Base-by-base conservation (phyloP, 2,888 invertebrate genomes). In the Spisula solida region DNA sequence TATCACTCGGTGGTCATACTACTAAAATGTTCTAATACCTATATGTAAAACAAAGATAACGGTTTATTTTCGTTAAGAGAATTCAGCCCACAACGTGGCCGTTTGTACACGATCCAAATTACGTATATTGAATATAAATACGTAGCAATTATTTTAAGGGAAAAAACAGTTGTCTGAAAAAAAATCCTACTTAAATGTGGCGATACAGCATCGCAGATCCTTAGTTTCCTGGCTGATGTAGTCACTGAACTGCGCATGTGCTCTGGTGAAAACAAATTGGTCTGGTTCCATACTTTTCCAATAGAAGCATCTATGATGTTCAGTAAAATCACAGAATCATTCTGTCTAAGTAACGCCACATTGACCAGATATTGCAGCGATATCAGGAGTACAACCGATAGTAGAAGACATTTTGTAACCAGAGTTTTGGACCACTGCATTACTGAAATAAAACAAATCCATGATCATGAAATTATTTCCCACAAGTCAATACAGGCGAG, bases 161-260 rank as follows among this genome's bases (percentile, higher is more conserved):
- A 10, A 25, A 31, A 66, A 70, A 29, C 70, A 70, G 31, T 14
- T 70, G 12, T 47, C 47, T 8, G 51, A 47, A n/a, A 47, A 79
- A 47, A 14, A 20, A n/a, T 91, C 93, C 91, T 87, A 93, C 93
- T 55, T 81, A 93, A 70, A 70, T 66, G 48, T 56, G 93, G 92
- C 0, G 93, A 90, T 34, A 92, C 89, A 29, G 91, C 48, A 8
- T 92, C 91, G 66, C 93, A 93, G 14, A 29, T 18, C 78, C 86
- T 83, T 48, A 87, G n/a, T 55, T 55, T 55, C 29, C 25, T 82
- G n/a, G 41, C 25, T 20, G 25, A 25, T 29, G n/a, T 82, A 6
- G 60, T 80, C 16, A 81, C 78, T 8, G 48, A 18, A 25, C 51
- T 31, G 31, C 55, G 75, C 31, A 79, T 56, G 41, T 79, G 25